Evolutionary conservation across 2,797 vertebrate species (phyloP).

Genomic region (Poeciliopsis paucimaculata): DNA sequence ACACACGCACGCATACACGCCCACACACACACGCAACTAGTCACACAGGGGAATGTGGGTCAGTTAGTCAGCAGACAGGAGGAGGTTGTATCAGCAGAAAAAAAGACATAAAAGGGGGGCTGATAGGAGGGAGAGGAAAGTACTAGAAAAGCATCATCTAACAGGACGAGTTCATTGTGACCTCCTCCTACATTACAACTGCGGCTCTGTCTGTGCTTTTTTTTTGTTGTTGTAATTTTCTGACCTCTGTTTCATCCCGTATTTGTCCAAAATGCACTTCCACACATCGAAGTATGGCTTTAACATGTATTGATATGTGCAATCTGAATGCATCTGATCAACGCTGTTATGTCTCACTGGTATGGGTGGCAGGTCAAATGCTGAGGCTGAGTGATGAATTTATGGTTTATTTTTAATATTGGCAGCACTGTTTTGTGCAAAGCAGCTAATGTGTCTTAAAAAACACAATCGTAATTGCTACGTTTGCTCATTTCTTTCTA

Average conservation of each 20-base stretch:
- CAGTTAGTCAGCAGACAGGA: constrained; percentile 79
- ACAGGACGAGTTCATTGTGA: constrained; percentile 63
- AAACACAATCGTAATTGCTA: constrained; percentile 16
- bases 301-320: constrained; percentile 45
- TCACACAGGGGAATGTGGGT: constrained; percentile 76
- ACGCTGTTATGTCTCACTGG: constrained; percentile 23
- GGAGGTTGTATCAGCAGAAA: constrained; percentile 77
- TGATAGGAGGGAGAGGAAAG: constrained; percentile 58
- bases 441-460: constrained; percentile 33
- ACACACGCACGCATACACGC: constrained; percentile 28
- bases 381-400: constrained; percentile 41
- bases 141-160: constrained; percentile 61
- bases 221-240: constrained; percentile 21
- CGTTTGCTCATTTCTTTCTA: constrained; percentile 31
- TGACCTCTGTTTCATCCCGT: constrained; percentile 28
- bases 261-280: constrained; percentile 37
- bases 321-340: constrained; percentile 36
- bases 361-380: constrained; percentile 24
- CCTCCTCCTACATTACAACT: constrained; percentile 55
- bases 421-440: constrained; percentile 42
- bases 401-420: constrained; percentile 37
- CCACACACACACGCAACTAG: constrained; percentile 41
- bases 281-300: constrained; percentile 32
- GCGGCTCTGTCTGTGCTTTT: constrained; percentile 46
- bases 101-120: constrained; percentile 56